A percentile compares a stretch with the other conserved stretches of the same genome.
Evolutionary conservation across 2,888 invertebrate genomes (phyloP).

Genomic region (Tenthredo mesomela): DNA sequence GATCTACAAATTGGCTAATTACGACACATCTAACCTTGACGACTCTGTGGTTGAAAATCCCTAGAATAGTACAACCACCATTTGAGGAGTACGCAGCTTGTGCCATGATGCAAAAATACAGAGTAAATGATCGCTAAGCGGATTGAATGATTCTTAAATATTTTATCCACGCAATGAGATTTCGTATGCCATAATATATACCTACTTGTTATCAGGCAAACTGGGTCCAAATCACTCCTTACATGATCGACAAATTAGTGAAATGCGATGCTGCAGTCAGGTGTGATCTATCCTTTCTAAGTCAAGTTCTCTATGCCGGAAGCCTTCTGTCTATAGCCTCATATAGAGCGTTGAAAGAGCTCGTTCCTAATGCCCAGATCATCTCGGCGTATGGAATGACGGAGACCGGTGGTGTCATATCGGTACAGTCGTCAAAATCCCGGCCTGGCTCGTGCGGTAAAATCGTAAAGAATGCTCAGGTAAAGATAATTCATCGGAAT

Average conservation of each 20-base stretch:
- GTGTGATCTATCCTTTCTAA: conserved; percentile 62
- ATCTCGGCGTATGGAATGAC: conserved; percentile 68
- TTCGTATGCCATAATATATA: not conserved
- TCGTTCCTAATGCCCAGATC: no score
- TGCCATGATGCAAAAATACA: no score
- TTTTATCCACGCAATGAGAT: not conserved
- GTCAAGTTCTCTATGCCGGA: conserved; percentile 58
- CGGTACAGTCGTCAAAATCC: conserved; percentile 56
- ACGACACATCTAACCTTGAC: no score
- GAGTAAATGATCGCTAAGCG: no score
- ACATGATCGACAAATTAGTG: conserved; percentile 59
- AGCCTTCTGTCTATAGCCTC: conserved; percentile 57
- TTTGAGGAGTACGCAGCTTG: no score
- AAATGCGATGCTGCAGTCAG: conserved; percentile 54
- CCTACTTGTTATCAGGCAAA: conserved; percentile 58
- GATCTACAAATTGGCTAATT: conserved; percentile 66
- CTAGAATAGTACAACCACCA: no score
- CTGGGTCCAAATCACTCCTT: conserved; percentile 62
- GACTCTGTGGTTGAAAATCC: no score
- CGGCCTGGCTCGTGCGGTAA: conserved; percentile 65
- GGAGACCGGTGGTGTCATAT: conserved; percentile 61
- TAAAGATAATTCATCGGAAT: conserved; percentile 70
- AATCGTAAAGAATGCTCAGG: conserved; percentile 56
- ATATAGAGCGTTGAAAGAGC: conserved; percentile 54
- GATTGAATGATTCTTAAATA: no score